Base-by-base conservation (phyloP, 1,140 invertebrate species). In the Cotesia glomerata region DNA sequence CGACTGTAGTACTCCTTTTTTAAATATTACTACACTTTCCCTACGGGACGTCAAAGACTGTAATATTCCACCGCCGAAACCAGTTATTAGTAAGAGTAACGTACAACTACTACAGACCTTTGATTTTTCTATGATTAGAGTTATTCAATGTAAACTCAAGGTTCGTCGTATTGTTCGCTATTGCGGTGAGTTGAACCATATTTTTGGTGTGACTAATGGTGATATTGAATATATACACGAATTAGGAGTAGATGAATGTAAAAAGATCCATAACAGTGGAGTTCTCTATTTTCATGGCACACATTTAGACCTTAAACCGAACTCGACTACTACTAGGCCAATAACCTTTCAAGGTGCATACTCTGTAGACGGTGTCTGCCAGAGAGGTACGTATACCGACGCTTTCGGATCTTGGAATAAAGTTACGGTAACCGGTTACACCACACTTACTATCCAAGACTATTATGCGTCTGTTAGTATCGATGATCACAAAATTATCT, bases 181-280 rank as follows among this genome's bases (percentile, higher is more conserved):
- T 56, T 75, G 70, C 16, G 70, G 59, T 14, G 69, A 72, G 64
- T n/a, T 35, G 8, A 64, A 58, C 2, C 70, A 75, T n/a, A 39
- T 69, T 3, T 64, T 66, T 0, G 16, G 64, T 4, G 70, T 69
- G 8, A n/a, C n/a, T n/a, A n/a, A n/a, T n/a, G n/a, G n/a, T n/a
- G n/a, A n/a, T n/a, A n/a, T n/a, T n/a, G n/a, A 4, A 9, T n/a
- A n/a, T n/a, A n/a, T n/a, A 14, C 63, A 72, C 16, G 64, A 16
- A 39, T 1, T n/a, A 32, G 26, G 62, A 18, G 16, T 75, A 72
- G 14, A 35, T 69, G 11, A 2, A 39, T 5, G 51, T 64, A 51
- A 14, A 69, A n/a, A 16, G 39, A 9, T 0, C 34, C 58, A 52
- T 35, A 51, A 11, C 59, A n/a, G n/a, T n/a, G n/a, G n/a, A n/a